Conservation (phyloP, 2,888 invertebrate genomes). For the Synanthedon formicaeformis region DNA sequence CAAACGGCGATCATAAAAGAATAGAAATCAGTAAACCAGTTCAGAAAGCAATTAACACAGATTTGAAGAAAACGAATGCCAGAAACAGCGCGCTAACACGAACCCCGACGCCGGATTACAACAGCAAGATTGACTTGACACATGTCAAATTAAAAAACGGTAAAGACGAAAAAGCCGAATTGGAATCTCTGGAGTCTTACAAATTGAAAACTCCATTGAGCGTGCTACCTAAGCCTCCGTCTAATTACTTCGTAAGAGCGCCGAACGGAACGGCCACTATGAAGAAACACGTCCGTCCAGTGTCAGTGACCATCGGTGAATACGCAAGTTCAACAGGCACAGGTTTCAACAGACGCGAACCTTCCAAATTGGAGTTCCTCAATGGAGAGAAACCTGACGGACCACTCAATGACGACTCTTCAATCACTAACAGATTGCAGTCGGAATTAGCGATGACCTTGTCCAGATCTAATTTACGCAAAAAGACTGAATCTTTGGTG, state of each 20-base stretch:
- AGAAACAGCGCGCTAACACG: slow-evolving; percentile 41
- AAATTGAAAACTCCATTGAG: slow-evolving; percentile 75
- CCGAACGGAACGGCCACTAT: slow-evolving; percentile 68
- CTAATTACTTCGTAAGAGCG: slow-evolving; percentile 75
- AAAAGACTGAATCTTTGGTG: slow-evolving; percentile 77
- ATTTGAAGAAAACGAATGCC: slow-evolving; percentile 32
- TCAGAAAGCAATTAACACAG: slow-evolving; percentile 18
- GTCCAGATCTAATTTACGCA: slow-evolving; percentile 81
- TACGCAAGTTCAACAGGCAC: slow-evolving; percentile 59
- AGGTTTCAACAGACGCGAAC: slow-evolving; percentile 69
- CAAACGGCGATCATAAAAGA: slow-evolving; percentile 37
- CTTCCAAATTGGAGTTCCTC: slow-evolving; percentile 80
- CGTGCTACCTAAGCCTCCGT: slow-evolving; percentile 75
- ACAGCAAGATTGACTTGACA: slow-evolving; percentile 26
- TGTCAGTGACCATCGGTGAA: slow-evolving; percentile 80
- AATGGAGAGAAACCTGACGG: slow-evolving; percentile 51
- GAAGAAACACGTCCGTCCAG: slow-evolving; percentile 70
- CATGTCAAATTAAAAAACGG: slow-evolving; percentile 28
- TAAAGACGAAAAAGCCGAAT: slow-evolving; percentile 74
- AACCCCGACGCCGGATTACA: slow-evolving; percentile 57
- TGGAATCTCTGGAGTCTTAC: slow-evolving; percentile 82
- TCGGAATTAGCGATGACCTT: slow-evolving; percentile 81
- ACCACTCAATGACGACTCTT: slow-evolving; percentile 51
- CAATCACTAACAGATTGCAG: slow-evolving; percentile 76
- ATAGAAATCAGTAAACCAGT: slow-evolving; percentile 17